Base-by-base conservation (phyloP, 2,888 invertebrate species). In the Cerastis leucographa region DNA sequence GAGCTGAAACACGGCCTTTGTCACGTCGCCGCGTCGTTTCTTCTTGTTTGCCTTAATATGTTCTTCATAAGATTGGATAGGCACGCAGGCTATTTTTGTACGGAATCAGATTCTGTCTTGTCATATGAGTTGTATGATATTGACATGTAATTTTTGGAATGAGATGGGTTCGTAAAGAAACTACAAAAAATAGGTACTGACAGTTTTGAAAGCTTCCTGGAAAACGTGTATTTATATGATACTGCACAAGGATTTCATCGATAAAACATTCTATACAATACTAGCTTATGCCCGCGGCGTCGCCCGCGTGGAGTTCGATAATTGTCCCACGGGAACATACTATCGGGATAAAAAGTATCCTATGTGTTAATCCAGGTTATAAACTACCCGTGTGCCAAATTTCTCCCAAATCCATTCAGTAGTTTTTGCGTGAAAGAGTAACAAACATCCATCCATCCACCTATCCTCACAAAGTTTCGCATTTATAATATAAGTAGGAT, bases 31-130 rank as follows among this genome's bases (percentile, higher is more conserved):
- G 54, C 61, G 54, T 62, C 22, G n/a, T 65, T 71, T 67, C n/a
- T 69, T 66, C 29, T 44, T 85, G 59, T 85, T 74, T 67, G 42
- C 75, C 51, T 67, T 70, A 79, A 70, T 70, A 71, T 67, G 49
- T 74, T 81, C 67, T 42, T 44, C n/a, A 70, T 70, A 49, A 35
- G 35, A 81, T 74, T 49, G 35, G 61, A 14, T 56, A 17, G 29
- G 22, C 35, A 35, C 35, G 35, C 35, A 35, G 3, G 35, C 44
- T 59, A 65, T 73, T 84, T 81, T 81, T 54, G 59, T 65, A 59
- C 4, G 46, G n/a, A 66, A 68, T 44, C 49, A 40, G 49, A 68
- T 42, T 2, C 49, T 59, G 22, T 25, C 3, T 22, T 56, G 49
- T 79, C 54, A 14, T 49, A 19, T 71, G 69, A 40, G 35, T 40